Conservation (phyloP, 64 coral and sea anemone species). For the Acropora yongei region DNA sequence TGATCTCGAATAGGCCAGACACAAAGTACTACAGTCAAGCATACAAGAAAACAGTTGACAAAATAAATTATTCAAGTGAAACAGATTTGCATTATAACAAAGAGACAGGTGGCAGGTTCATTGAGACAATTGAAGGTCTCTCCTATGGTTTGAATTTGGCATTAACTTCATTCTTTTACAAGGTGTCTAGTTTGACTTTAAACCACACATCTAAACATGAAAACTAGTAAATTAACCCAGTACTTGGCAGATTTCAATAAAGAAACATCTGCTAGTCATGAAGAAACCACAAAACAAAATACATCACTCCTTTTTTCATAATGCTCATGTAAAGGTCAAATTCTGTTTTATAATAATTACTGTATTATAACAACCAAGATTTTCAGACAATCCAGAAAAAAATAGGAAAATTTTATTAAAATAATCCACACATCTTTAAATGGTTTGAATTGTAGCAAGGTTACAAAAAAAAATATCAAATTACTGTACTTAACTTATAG, state of each 20-base stretch:
- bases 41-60: constrained; percentile 21
- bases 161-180: not conserved
- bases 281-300: not conserved
- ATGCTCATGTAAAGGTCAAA: too few species aligned
- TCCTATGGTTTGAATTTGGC: not conserved
- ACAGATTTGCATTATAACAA: constrained; percentile 34
- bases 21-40: not conserved
- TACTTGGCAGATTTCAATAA: not conserved
- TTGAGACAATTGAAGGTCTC: not conserved
- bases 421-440: too few species aligned
- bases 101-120: constrained; percentile 16
- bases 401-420: too few species aligned
- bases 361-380: too few species aligned
- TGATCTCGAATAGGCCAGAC: not conserved
- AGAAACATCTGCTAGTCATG: not conserved
- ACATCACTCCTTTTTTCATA: not conserved
- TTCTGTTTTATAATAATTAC: too few species aligned
- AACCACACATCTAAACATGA: not conserved
- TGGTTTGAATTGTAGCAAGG: too few species aligned
- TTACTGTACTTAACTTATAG: too few species aligned
- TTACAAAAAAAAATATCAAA: too few species aligned
- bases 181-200: not conserved
- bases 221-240: not conserved
- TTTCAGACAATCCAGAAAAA: too few species aligned
- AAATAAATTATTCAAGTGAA: constrained; percentile 27